Evolutionary conservation across 2,797 vertebrate species (phyloP).

Genomic region (Oophaga sylvatica): DNA sequence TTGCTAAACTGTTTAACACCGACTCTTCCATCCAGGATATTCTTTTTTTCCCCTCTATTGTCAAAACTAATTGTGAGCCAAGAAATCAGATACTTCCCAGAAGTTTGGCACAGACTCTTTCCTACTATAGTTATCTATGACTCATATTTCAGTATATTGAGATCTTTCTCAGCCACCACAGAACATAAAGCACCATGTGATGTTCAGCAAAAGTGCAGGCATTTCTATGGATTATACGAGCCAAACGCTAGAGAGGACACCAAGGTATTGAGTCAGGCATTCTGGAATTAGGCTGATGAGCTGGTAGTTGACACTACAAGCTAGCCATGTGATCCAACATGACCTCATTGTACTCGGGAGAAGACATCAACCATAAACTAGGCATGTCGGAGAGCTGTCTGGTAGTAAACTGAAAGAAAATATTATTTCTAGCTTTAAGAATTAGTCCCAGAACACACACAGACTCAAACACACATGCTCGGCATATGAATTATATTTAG

Average conservation of each 20-base stretch:
- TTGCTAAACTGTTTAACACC: slow-evolving; percentile 44
- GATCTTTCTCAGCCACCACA: slow-evolving; percentile 34
- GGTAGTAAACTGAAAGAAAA: slow-evolving; percentile 45
- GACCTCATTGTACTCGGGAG: slow-evolving; percentile 50
- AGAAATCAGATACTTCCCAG: slow-evolving; percentile 50
- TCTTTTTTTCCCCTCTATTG: slow-evolving; percentile 45
- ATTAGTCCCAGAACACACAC: slow-evolving; percentile 53
- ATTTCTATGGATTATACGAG: slow-evolving; percentile 37
- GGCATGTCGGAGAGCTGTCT: slow-evolving; percentile 37
- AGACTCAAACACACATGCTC: slow-evolving; percentile 54
- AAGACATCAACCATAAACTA: slow-evolving; percentile 39
- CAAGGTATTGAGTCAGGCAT: slow-evolving; percentile 43
- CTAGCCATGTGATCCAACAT: slow-evolving; percentile 53
- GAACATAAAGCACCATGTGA: slow-evolving; percentile 21
- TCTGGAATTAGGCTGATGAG: slow-evolving; percentile 49
- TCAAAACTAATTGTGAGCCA: slow-evolving; percentile 55
- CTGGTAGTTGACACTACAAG: slow-evolving; percentile 43
- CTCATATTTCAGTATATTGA: slow-evolving; percentile 51
- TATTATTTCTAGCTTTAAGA: slow-evolving; percentile 55
- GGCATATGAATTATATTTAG: slow-evolving; percentile 59
- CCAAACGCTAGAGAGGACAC: slow-evolving; percentile 42
- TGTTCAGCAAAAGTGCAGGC: slow-evolving; percentile 25
- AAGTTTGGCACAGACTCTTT: slow-evolving; percentile 41
- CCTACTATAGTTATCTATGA: slow-evolving; percentile 57
- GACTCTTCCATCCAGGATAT: slow-evolving; percentile 43